Evolutionary conservation across 2,888 invertebrate species (phyloP).

Genomic region (Baccha elongata): DNA sequence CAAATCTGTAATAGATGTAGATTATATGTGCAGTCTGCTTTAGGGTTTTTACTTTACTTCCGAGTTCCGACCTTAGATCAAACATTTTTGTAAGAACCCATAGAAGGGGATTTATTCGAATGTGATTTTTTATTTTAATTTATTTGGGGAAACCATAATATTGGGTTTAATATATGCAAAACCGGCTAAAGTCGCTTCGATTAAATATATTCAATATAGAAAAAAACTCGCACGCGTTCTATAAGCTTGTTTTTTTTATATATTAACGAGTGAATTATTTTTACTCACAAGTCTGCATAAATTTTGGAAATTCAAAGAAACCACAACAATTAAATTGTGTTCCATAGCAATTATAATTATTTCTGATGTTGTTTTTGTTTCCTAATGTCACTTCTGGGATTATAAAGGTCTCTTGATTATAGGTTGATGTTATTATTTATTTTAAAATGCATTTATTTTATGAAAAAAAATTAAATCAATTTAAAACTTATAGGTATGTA

Average conservation of each 20-base stretch:
- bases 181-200: constrained; percentile 9
- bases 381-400: too few relatives aligned
- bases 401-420: too few relatives aligned
- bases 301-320: not conserved
- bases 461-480: too few relatives aligned
- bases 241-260: not conserved
- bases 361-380: not conserved
- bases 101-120: not conserved
- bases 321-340: not conserved
- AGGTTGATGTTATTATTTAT: too few relatives aligned
- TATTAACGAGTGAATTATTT: constrained; percentile 2
- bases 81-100: not conserved
- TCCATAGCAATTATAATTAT: not conserved
- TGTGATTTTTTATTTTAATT: not conserved
- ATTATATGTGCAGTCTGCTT: not conserved
- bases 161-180: not conserved
- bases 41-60: not conserved
- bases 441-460: too few relatives aligned
- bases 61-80: not conserved
- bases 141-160: not conserved
- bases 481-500: too few relatives aligned
- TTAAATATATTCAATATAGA: not conserved
- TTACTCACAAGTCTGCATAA: constrained; percentile 3
- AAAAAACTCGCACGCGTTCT: not conserved
- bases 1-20: not conserved